Conservation (phyloP, 2,888 invertebrate species). For the Cryptus armator region DNA sequence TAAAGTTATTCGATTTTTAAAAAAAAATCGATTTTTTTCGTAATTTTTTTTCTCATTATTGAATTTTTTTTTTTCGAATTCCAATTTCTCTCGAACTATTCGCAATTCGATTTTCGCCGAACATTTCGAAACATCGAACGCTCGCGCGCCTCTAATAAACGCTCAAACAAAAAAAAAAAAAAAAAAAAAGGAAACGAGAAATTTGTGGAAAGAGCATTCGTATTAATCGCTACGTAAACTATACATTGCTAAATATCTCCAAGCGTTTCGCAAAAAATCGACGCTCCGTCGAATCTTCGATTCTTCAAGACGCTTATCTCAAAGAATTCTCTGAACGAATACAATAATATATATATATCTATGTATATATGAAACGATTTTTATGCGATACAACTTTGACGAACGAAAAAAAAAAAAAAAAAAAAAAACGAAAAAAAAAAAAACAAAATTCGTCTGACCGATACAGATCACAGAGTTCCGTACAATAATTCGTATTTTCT, state of each 20-base stretch:
- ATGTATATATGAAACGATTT: conserved; percentile 55
- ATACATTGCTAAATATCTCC: conserved; percentile 52
- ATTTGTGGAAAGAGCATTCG: conserved; percentile 16
- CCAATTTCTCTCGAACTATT: no score
- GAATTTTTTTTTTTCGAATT: no score
- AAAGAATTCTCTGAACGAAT: conserved; percentile 23
- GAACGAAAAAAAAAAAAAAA: conserved; percentile 23
- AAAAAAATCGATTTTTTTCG: no score
- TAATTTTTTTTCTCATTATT: no score
- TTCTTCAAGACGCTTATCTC: conserved; percentile 21
- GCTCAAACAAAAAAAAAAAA: no score
- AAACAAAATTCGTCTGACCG: conserved; percentile 46
- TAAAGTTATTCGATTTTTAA: no score
- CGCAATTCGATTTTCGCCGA: no score
- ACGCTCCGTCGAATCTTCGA: conserved; percentile 36
- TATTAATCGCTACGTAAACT: conserved; percentile 35
- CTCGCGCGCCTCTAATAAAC: no score
- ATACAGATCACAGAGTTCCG: conserved; percentile 59
- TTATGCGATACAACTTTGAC: conserved; percentile 54
- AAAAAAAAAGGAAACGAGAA: background rate
- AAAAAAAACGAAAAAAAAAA: background rate
- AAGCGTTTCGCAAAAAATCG: conserved; percentile 32
- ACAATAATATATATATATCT: conserved; percentile 42
- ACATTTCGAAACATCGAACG: no score
- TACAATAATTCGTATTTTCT: conserved; percentile 50